Evolutionary conservation across 2,797 vertebrate genomes (phyloP).

Genomic region (Pagetopsis macropterus): DNA sequence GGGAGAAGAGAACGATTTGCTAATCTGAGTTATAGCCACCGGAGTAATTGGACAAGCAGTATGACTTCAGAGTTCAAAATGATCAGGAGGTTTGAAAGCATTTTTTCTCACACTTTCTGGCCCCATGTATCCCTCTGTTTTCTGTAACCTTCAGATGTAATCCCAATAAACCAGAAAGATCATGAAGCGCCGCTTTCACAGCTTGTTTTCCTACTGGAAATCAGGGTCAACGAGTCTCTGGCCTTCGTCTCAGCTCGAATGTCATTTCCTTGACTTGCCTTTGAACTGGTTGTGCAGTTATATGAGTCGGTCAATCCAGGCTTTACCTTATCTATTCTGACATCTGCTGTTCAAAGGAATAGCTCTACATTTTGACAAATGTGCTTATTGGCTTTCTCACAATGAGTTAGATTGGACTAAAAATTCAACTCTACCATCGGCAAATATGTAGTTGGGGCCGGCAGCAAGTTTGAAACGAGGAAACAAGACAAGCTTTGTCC

Average conservation of each 20-base stretch:
- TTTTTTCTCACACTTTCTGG: conserved; percentile 3
- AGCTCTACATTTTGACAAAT: neutral
- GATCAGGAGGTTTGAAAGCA: conserved; percentile 6
- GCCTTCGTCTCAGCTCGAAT: conserved; percentile 29
- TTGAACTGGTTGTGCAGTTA: conserved; percentile 4
- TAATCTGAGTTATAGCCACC: conserved; percentile 18
- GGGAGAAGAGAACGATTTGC: conserved; percentile 15
- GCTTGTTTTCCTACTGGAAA: conserved; percentile 46
- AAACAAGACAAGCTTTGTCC: neutral
- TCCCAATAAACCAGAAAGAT: conserved; percentile 39
- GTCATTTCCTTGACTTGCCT: conserved; percentile 3
- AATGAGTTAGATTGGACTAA: neutral
- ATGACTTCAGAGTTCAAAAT: conserved; percentile 11
- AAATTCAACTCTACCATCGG: neutral
- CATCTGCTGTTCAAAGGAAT: conserved; percentile 5
- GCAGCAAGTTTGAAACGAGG: neutral
- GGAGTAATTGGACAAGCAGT: conserved; percentile 7
- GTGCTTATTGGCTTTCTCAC: neutral
- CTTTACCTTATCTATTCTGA: conserved; percentile 15
- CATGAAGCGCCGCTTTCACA: conserved; percentile 42
- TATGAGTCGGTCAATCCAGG: neutral
- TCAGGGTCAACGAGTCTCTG: conserved; percentile 47
- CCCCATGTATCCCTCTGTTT: conserved; percentile 22
- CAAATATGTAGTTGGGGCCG: neutral
- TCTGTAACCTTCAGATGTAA: conserved; percentile 36